Evolutionary conservation across 1,140 invertebrate genomes (phyloP), one percentile per base, ranked within the genome.

Genomic region (Trialeurodes vaporariorum): DNA sequence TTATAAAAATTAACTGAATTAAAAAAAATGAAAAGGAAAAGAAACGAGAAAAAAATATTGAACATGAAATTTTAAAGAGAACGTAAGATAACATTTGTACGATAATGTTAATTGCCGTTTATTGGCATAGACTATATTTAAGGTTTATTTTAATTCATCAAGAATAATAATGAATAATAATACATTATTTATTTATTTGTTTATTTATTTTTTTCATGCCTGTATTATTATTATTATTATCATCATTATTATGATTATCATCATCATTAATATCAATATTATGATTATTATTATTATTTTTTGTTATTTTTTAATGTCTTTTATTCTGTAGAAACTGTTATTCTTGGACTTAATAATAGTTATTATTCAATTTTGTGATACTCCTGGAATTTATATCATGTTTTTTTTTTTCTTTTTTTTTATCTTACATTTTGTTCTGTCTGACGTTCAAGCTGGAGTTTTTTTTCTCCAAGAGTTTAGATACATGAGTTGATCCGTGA

Each of bases 171-270:
- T 49, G 5, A 49, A 49, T 49, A 49, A 49, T 49, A 49, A 49
- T 49, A 49, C 34, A 49, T 49, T 49, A 49, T 49, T 49, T 49
- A 49, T 49, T 49, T 49, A 49, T 49, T 49, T 49, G 34, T 49
- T 49, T 49, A 49, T 49, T 49, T 49, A 49, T 49, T 49, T 49
- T 49, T 49, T 49, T 49, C 34, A 49, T 49, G 34, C 34, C 17
- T 49, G 34, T 49, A 49, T 49, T 49, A 49, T 49, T 49, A 49
- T 49, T 49, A 49, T 49, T 49, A 49, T 49, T 49, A 49, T 49
- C 34, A 17, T 49, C 34, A 17, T 49, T 17, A 49, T 49, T 17
- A 49, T 49, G 5, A 49, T 49, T 17, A 5, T 49, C 34, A 49
- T 49, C 17, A 17, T 49, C 34, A 17, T 49, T 17, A 49, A 9